Evolutionary conservation across 2,113 vertebrate genomes (phyloP).

Genomic region (Psittacula cyanocephala): DNA sequence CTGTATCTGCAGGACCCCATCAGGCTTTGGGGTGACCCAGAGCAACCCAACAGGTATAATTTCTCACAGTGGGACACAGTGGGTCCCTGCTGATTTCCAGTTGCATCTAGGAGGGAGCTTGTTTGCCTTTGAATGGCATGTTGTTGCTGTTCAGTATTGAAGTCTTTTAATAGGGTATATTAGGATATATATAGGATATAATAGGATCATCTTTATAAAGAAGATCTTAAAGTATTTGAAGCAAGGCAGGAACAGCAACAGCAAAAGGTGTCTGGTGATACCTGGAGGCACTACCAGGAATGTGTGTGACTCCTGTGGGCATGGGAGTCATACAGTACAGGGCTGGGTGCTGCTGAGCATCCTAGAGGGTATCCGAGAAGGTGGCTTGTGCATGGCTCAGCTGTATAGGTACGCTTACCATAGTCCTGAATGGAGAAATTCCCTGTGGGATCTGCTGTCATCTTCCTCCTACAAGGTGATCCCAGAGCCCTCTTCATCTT

Average conservation of each 20-base stretch:
- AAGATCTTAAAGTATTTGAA: not conserved
- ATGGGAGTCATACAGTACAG: not conserved
- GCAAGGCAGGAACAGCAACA: not conserved
- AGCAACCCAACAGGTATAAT: not conserved
- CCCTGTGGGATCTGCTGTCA: not conserved
- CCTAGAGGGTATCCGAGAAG: not conserved
- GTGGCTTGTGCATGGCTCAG: not conserved
- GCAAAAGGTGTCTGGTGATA: not conserved
- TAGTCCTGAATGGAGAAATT: not conserved
- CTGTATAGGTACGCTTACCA: accelerated
- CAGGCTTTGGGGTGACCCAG: not conserved
- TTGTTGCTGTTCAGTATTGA: not conserved
- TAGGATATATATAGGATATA: too few relatives aligned
- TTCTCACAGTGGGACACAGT: not conserved
- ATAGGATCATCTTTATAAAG: not conserved
- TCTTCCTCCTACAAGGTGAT: not conserved
- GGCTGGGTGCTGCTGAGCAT: not conserved
- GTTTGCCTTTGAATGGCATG: not conserved
- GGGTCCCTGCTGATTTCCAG: not conserved
- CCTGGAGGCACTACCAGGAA: not conserved
- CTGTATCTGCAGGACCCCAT: accelerated
- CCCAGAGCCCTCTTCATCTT: not conserved
- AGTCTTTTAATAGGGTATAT: not conserved
- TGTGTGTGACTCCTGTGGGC: not conserved
- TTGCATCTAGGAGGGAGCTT: not conserved